These are phyloP conservation scores for Meteorus colon DNA, from an alignment of 2,888 invertebrate species.

Conservation along the genomic window DNA sequence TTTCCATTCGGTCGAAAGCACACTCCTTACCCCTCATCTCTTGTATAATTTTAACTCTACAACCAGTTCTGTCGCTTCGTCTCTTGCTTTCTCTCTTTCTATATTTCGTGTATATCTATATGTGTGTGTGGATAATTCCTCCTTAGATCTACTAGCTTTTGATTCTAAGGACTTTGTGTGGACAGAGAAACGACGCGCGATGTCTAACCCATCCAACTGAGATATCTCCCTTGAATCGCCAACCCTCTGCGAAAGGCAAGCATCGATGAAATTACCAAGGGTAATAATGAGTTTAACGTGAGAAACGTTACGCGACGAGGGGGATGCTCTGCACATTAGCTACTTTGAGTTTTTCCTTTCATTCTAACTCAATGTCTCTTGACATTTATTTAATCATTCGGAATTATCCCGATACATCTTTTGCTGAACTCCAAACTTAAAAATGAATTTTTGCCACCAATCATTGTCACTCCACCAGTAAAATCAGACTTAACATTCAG, in stretches of 20 bases:
- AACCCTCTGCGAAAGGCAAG: constrained; percentile 60
- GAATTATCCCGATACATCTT: constrained; percentile 57
- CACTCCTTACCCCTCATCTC: constrained; percentile 14
- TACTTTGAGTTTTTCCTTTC: constrained; percentile 16
- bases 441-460: background rate
- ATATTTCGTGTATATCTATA: background rate
- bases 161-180: constrained; percentile 43
- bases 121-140: background rate
- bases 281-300: constrained; percentile 69
- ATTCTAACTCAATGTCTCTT: constrained; percentile 40
- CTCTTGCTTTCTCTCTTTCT: no score
- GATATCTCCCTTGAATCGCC: constrained; percentile 59
- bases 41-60: constrained; percentile 4
- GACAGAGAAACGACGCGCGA: constrained; percentile 44
- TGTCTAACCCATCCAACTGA: constrained; percentile 45
- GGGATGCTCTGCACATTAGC: constrained; percentile 50
- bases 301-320: constrained; percentile 64
- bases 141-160: constrained; percentile 6
- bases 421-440: background rate
- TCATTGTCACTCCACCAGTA: background rate
- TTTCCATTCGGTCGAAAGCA: constrained; percentile 62
- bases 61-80: background rate
- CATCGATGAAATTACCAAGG: constrained; percentile 71
- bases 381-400: constrained; percentile 63
- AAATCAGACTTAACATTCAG: background rate